These are phyloP conservation scores for Euschistus heros DNA, from an alignment of 1,140 invertebrate genomes.

Conservation along the genomic window DNA sequence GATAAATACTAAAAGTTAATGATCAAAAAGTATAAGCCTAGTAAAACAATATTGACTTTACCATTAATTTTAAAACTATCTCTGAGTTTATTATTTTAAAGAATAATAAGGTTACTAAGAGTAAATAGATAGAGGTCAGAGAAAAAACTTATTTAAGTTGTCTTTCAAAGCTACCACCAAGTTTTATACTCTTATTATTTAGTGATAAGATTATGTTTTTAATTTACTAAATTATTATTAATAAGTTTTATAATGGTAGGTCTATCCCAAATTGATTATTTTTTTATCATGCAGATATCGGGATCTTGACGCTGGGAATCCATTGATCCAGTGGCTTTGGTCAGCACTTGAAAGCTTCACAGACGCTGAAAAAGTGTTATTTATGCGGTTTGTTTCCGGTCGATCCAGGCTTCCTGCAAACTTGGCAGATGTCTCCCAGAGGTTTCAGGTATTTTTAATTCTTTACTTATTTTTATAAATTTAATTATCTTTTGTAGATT, in stretches of 20 bases:
- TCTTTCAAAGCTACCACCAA: not conserved
- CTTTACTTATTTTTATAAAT: not conserved
- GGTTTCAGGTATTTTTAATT: slow-evolving; percentile 45
- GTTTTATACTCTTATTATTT: not conserved
- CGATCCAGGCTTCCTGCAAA: slow-evolving; percentile 53
- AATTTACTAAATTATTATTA: not conserved
- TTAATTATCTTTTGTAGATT: too few species aligned
- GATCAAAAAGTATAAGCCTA: too few species aligned
- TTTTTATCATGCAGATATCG: slow-evolving; percentile 40
- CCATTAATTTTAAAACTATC: too few species aligned
- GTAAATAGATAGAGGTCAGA: too few species aligned
- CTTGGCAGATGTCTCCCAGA: slow-evolving; percentile 52
- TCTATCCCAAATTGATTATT: not conserved
- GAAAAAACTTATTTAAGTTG: not conserved
- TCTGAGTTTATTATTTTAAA: too few species aligned
- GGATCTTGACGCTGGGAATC: slow-evolving; percentile 50
- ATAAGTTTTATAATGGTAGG: not conserved
- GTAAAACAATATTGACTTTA: too few species aligned
- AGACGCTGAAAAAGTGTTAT: slow-evolving; percentile 52
- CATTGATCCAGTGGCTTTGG: slow-evolving; percentile 55
- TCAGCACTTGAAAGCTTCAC: slow-evolving; percentile 50
- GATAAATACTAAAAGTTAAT: not conserved
- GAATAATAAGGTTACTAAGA: too few species aligned
- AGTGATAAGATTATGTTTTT: slow-evolving; percentile 3
- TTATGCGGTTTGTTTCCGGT: slow-evolving; percentile 58